Conservation (phyloP, 1,140 invertebrate species). For the Idris sp. region DNA sequence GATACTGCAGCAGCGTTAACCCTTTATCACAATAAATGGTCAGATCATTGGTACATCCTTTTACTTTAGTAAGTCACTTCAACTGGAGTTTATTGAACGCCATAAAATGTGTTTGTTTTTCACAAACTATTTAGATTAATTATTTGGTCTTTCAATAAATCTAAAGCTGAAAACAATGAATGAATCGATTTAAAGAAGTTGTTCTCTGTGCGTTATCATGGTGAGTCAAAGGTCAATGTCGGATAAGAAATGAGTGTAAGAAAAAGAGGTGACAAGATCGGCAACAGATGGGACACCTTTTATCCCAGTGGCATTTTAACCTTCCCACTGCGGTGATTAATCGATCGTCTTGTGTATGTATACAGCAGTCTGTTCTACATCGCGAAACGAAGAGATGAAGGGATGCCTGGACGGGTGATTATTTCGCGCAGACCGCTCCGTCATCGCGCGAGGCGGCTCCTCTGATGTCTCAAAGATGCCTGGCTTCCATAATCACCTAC, state of each 20-base stretch:
- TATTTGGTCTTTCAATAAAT: too few relatives aligned
- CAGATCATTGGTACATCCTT: too few relatives aligned
- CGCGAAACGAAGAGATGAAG: conserved; percentile 52
- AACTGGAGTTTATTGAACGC: too few relatives aligned
- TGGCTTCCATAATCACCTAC: conserved; percentile 65
- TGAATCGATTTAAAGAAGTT: too few relatives aligned
- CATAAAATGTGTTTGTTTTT: too few relatives aligned
- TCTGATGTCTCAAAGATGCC: conserved; percentile 65
- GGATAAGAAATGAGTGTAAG: conserved; percentile 29
- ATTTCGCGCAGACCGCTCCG: conserved; percentile 70
- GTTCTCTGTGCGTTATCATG: conserved; percentile 45
- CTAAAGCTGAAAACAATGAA: too few relatives aligned
- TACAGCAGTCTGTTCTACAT: conserved; percentile 53
- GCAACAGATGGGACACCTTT: conserved; percentile 53
- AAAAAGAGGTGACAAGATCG: conserved; percentile 52
- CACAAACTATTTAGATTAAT: too few relatives aligned
- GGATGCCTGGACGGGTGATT: conserved; percentile 64
- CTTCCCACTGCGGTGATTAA: conserved; percentile 54
- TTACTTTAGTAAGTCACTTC: too few relatives aligned
- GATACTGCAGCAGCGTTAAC: too few relatives aligned
- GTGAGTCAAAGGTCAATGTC: conserved; percentile 48
- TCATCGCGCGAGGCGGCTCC: conserved; percentile 68
- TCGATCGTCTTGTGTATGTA: conserved; percentile 56
- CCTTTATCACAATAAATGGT: too few relatives aligned
- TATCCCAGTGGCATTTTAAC: conserved; percentile 56